These are phyloP conservation scores for Dendronephthya gigantea DNA, from an alignment of 64 coral and sea anemone genomes.

Conservation along the genomic window DNA sequence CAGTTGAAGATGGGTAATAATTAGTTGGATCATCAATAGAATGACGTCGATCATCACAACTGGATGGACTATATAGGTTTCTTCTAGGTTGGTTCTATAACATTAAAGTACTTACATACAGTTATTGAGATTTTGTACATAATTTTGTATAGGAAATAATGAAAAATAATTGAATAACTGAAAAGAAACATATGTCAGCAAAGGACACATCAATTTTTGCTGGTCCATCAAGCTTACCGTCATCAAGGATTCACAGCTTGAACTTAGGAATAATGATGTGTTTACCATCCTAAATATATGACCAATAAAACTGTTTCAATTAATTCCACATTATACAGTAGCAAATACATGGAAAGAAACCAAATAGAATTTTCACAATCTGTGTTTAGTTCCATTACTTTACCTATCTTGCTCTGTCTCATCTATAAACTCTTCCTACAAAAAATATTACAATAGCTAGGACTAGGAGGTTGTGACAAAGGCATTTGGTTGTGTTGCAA, in stretches of 20 bases:
- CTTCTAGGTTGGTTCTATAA: background rate
- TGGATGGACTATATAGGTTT: background rate
- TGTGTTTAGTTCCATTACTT: background rate
- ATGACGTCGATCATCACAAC: conserved; percentile 14
- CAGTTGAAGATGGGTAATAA: conserved; percentile 6
- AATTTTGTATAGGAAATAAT: background rate
- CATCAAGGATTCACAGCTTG: conserved; percentile 18
- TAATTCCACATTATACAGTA: background rate
- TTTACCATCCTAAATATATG: background rate
- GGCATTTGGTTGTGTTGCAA: too few relatives aligned
- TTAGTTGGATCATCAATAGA: conserved; percentile 19
- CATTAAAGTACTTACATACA: background rate
- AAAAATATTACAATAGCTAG: too few relatives aligned
- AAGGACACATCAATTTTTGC: background rate
- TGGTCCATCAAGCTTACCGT: background rate
- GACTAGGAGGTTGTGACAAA: too few relatives aligned
- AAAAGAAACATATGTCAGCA: background rate
- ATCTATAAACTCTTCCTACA: conserved; percentile 3
- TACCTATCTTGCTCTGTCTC: background rate
- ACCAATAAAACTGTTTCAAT: background rate
- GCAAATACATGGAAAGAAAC: too few relatives aligned
- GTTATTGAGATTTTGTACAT: background rate
- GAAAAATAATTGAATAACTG: too few relatives aligned
- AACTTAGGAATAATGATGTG: conserved; percentile 2
- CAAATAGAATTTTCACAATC: too few relatives aligned